phyloP scores from a whole-genome alignment of 2,888 invertebrate genomes.

The Cylindroiulus punctatus region DNA sequence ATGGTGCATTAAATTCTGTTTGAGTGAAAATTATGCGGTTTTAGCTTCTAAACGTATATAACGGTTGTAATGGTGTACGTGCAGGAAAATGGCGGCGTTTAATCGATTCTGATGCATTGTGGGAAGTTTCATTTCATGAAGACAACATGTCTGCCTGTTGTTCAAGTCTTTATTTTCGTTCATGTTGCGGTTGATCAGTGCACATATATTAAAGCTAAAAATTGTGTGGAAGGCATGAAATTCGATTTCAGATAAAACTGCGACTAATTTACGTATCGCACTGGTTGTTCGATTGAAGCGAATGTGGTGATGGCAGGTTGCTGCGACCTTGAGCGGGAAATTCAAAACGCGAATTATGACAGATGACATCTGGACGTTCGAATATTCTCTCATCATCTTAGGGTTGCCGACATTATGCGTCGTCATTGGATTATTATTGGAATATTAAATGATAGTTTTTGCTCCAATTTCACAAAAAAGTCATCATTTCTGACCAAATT shows the following conservation, averaged over 20 bases:
- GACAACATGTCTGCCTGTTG: not conserved
- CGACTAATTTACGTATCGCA: not conserved
- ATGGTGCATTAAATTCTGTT: slow-evolving; percentile 44
- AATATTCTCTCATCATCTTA: no score
- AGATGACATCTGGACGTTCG: no score
- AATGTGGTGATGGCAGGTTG: not conserved
- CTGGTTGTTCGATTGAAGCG: not conserved
- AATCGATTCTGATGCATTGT: slow-evolving; percentile 44
- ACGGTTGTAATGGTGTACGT: not conserved
- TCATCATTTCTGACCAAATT: no score
- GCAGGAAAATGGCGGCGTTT: slow-evolving; percentile 44
- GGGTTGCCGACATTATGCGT: no score
- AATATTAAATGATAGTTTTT: no score
- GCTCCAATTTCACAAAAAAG: no score
- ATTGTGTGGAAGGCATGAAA: not conserved
- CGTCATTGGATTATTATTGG: no score
- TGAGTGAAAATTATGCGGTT: not conserved
- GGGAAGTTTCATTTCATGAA: not conserved
- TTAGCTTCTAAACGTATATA: not conserved
- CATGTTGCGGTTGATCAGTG: not conserved
- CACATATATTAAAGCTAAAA: not conserved
- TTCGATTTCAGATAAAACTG: not conserved
- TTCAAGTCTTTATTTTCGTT: not conserved
- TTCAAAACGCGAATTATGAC: not conserved
- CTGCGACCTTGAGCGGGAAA: not conserved